phyloP scores from a whole-genome alignment of 2,113 vertebrate species.

The Donacobius atricapilla region DNA sequence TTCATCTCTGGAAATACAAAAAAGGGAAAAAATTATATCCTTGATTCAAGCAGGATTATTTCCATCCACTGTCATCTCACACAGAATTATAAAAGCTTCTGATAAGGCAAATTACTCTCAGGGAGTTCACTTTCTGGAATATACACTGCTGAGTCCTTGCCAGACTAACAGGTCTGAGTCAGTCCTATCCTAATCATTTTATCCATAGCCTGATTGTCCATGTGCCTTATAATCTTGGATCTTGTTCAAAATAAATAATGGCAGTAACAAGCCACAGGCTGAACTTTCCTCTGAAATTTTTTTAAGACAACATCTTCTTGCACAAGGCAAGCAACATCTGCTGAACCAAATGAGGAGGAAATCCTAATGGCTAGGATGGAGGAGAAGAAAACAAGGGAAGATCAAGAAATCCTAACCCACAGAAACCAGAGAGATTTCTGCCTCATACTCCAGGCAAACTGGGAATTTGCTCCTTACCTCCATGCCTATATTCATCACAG shows the following conservation, averaged over 20 bases:
- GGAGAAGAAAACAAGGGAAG: not conserved
- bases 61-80: not conserved
- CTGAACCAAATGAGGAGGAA: conserved; percentile 6
- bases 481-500: not conserved
- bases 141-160: conserved; percentile 39
- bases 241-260: conserved; percentile 67
- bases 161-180: conserved; percentile 67
- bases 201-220: conserved; percentile 61
- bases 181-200: conserved; percentile 62
- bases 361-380: not conserved
- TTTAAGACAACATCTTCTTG: conserved; percentile 56
- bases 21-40: not conserved
- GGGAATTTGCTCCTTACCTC: not conserved
- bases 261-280: conserved; percentile 57
- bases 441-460: not conserved
- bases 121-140: conserved; percentile 70
- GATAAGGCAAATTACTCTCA: conserved; percentile 59
- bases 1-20: not conserved
- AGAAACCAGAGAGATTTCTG: not conserved
- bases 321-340: conserved; percentile 36
- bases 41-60: conserved; percentile 14
- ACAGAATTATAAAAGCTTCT: conserved; percentile 42
- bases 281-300: conserved; percentile 50
- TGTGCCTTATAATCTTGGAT: conserved; percentile 61
- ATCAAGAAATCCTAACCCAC: not conserved